Evolutionary conservation across 2,888 invertebrate species (phyloP), one percentile per base, ranked within the genome.

Genomic region (Dinocampus coccinellae): DNA sequence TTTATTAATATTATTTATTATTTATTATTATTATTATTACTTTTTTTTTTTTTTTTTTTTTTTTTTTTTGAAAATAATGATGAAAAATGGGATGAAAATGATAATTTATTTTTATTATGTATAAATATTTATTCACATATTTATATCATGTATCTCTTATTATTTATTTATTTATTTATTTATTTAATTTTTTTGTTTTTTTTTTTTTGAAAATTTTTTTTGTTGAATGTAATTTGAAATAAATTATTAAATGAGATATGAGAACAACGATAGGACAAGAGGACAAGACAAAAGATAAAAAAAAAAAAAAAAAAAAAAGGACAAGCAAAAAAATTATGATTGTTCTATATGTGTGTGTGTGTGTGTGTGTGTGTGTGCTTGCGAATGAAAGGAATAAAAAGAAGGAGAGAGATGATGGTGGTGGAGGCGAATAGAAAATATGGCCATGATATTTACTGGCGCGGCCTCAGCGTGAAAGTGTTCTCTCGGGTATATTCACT

Each of bases 371-470:
- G 20, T 7, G 47, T 47, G 47, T 47, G 47, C 16, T 47, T 47
- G 33, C 33, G n/a, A 57, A 57, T 6, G 47, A 36, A 36, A 57
- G 11, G 29, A 29, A 70, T 29, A 55, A 55, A 29, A 53, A 20
- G 70, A 65, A 39, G 69, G 61, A 61, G 63, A 69, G 39, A n/a
- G 69, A 64, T 29, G 69, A 61, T 58, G 66, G 64, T 67, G 64
- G 67, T 70, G 67, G 72, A 69, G 66, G 68, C 68, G 74, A 73
- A 73, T 74, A 75, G 75, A 73, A 84, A 82, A 84, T 83, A 81
- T 84, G 85, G 84, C 84, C 85, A 85, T 84, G 85, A 85, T 85
- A 85, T 84, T 85, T 85, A 83, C 81, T 76, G 82, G 82, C 78
- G 77, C 81, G 82, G 82, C 80, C 80, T 83, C 82, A 77, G 77